A percentile compares a stretch with the other conserved stretches of the same genome.
Conservation (phyloP, 2,797 vertebrate species). For the Gephyroberyx darwinii region DNA sequence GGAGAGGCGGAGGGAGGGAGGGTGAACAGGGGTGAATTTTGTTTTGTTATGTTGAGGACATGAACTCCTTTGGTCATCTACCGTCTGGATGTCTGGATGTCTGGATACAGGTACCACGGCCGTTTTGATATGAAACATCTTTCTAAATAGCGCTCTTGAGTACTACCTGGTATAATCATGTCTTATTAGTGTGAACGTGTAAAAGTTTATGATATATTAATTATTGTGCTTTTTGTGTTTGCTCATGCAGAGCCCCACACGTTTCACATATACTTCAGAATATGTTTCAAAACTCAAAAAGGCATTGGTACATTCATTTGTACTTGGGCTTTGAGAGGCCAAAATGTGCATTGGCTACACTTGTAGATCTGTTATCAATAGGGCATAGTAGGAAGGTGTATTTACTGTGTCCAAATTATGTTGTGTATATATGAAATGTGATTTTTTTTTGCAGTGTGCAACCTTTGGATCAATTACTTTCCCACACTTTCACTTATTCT, state of each 20-base stretch:
- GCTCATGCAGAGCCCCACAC: background rate
- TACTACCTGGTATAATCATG: no score
- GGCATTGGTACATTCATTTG: no score
- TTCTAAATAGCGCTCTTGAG: background rate
- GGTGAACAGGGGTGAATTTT: slow-evolving; percentile 28
- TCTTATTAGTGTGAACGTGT: background rate
- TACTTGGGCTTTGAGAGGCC: background rate
- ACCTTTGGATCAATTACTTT: background rate
- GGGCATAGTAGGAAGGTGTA: no score
- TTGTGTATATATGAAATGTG: no score
- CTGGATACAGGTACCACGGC: slow-evolving; percentile 19
- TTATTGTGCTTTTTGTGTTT: background rate
- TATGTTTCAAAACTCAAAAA: no score
- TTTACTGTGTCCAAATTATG: no score
- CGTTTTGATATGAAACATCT: background rate
- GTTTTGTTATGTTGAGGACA: slow-evolving; percentile 47
- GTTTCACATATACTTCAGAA: no score
- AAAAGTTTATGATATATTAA: background rate
- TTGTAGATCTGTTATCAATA: no score
- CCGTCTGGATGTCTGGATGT: slow-evolving; percentile 15
- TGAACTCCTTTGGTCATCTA: slow-evolving; percentile 33
- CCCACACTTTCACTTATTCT: background rate
- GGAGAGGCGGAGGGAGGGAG: slow-evolving; percentile 31
- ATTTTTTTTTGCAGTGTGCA: background rate
- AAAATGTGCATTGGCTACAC: background rate